A percentile compares a stretch with the other conserved stretches of the same genome.
These are phyloP conservation scores for Crotophaga sulcirostris DNA, from an alignment of 2,113 vertebrate species.

Conservation along the genomic window DNA sequence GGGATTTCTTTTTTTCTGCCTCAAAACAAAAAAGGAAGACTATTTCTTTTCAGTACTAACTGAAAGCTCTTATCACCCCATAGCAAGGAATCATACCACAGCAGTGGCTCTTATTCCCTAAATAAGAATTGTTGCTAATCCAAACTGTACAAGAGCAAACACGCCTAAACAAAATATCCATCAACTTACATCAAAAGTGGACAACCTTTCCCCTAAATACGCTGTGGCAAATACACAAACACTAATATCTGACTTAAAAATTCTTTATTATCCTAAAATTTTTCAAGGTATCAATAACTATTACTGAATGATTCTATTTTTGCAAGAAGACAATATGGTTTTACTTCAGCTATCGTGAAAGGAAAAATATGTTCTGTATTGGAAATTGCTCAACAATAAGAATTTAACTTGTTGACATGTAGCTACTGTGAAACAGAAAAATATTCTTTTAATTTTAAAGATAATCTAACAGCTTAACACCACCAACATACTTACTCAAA, in stretches of 20 bases:
- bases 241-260: no score
- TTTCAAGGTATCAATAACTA: background rate
- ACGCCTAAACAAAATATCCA: no score
- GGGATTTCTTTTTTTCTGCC: background rate
- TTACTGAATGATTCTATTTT: background rate
- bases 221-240: no score
- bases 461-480: background rate
- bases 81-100: background rate
- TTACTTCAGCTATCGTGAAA: background rate
- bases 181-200: no score
- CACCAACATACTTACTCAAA: conserved; percentile 87
- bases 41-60: background rate
- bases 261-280: no score
- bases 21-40: background rate
- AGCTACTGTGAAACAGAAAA: background rate
- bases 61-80: background rate
- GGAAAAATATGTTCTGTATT: background rate
- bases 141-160: no score
- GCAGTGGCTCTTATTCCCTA: no score
- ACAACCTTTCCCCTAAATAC: no score
- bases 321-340: background rate
- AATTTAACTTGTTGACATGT: background rate
- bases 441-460: background rate
- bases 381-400: background rate
- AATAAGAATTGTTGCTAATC: no score